Evolutionary conservation across 2,888 invertebrate species (phyloP).

Genomic region (Eledona agricola): DNA sequence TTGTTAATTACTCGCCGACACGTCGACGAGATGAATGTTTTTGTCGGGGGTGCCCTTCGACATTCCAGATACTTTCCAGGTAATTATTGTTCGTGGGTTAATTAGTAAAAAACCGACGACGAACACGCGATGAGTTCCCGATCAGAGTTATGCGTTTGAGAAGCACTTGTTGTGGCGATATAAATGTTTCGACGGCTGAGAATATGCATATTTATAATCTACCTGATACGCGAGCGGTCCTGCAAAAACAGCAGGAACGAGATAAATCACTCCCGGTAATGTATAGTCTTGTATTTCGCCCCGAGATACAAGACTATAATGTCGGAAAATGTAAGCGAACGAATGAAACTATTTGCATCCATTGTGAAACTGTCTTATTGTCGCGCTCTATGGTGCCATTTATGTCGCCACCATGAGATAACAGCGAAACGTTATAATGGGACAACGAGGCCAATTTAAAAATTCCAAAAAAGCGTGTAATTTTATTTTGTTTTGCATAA

Average conservation of each 20-base stretch:
- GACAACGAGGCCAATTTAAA: no score
- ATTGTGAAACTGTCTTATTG: no score
- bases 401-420: no score
- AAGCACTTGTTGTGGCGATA: no score
- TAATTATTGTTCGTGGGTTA: slow-evolving; percentile 36
- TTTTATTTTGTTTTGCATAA: no score
- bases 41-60: slow-evolving; percentile 12
- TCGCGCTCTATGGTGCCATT: no score
- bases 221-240: slow-evolving; percentile 5
- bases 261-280: slow-evolving; percentile 22
- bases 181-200: slow-evolving; percentile 30
- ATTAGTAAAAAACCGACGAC: slow-evolving; percentile 34
- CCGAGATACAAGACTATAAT: no score
- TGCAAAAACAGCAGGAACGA: slow-evolving; percentile 15
- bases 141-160: slow-evolving; percentile 28
- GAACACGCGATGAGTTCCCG: slow-evolving; percentile 41
- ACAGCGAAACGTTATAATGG: no score
- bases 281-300: no score
- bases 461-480: no score
- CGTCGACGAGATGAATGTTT: slow-evolving; percentile 3
- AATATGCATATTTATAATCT: slow-evolving; percentile 31
- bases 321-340: no score
- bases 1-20: slow-evolving; percentile 18
- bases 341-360: no score
- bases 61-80: slow-evolving; percentile 30